Evolutionary conservation across 1,140 invertebrate genomes (phyloP), one percentile per base, ranked within the genome.

Genomic region (Drosophila dunni): DNA sequence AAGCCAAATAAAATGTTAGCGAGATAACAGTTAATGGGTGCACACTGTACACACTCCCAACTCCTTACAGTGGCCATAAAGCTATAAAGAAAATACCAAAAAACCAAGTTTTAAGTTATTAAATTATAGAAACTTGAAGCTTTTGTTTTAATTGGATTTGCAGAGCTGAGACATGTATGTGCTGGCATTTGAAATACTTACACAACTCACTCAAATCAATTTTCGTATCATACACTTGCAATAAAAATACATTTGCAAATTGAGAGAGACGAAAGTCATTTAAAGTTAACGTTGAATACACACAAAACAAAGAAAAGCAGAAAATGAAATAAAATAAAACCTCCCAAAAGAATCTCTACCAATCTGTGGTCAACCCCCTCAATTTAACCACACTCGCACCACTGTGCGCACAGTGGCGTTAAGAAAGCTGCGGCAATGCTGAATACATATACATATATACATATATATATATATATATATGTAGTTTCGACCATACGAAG

Each of bases 401-500:
- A 67, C 13, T 40, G 66, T 51, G 63, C 69, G 9, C 29, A 48
- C 24, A 29, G 24, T 44, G 56, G 58, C 45, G 75, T 78, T 71
- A 78, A 76, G 76, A 76, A 67, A 75, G 13, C 65, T 64, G 64
- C 53, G 45, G 29, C 51, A 33, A 40, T 73, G 68, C 46, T 40
- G 63, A 60, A 71, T 71, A 79, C 6, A 29, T 29, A 29, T 29
- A 29, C 24, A 29, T 24, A 24, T 3, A 24, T 24, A 24, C 24
- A 24, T 29, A 29, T 29, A 29, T 29, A 29, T 29, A 29, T 29
- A 5, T 29, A 29, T 2, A 29, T 29, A 29, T 29, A 29, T 29
- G 24, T 83, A 89, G 83, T 88, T 82, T 83, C 67, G 68, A 50
- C 68, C 62, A 81, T 58, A 53, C 70, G 20, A 74, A 89, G 84